Conservation (phyloP, 2,888 invertebrate species). For the Frankliniella intonsa region DNA sequence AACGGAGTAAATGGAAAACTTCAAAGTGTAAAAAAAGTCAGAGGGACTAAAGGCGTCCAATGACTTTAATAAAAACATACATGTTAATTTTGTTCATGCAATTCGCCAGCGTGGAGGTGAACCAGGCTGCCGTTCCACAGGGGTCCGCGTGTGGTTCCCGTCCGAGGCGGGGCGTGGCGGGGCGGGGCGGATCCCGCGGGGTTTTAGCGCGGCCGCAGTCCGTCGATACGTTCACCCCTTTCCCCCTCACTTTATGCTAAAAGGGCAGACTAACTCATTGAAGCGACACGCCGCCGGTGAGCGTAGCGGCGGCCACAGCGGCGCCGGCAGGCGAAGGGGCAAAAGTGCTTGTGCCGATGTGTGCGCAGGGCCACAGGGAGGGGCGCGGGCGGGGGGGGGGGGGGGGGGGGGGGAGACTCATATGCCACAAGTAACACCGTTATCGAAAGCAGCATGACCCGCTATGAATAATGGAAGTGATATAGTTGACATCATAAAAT, state of each 20-base stretch:
- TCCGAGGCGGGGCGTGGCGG: not conserved
- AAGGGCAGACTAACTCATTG: constrained; percentile 14
- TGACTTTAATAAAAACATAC: too few relatives aligned
- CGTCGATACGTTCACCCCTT: not conserved
- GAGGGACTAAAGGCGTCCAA: too few relatives aligned
- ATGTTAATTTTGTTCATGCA: too few relatives aligned
- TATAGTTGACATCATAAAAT: constrained; percentile 27
- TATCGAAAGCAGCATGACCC: constrained; percentile 14
- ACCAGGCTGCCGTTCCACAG: not conserved
- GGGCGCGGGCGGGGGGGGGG: not conserved
- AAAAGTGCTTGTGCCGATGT: too few relatives aligned
- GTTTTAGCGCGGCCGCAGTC: too few relatives aligned
- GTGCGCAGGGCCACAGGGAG: too few relatives aligned
- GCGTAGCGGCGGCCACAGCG: not conserved
- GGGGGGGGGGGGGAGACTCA: not conserved
- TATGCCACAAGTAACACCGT: constrained; percentile 22
- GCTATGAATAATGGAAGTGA: constrained; percentile 20
- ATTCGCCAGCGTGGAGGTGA: not conserved
- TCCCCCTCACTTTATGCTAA: not conserved
- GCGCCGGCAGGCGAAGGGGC: not conserved
- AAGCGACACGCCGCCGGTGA: not conserved
- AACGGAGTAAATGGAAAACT: too few relatives aligned
- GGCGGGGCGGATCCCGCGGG: not conserved
- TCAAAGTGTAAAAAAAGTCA: too few relatives aligned
- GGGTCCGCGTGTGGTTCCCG: not conserved